Conservation (phyloP, 2,888 invertebrate species). For the Meloe dianella region DNA sequence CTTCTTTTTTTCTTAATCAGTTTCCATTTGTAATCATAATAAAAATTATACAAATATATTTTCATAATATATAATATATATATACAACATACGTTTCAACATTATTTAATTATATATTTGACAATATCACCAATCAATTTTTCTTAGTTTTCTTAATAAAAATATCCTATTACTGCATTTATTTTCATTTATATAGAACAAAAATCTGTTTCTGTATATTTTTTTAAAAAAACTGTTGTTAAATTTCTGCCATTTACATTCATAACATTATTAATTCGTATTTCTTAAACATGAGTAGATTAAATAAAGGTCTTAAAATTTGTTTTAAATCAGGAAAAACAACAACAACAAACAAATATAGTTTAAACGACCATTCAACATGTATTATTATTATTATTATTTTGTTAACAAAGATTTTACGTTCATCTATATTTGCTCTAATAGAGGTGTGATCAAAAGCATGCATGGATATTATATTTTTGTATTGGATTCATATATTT, state of each 20-base stretch:
- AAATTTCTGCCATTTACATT: neutral
- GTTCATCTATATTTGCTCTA: conserved; percentile 35
- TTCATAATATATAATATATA: conserved; percentile 40
- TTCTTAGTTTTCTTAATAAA: conserved; percentile 26
- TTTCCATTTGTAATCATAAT: conserved; percentile 39
- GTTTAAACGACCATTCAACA: conserved; percentile 38
- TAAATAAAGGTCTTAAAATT: conserved; percentile 18
- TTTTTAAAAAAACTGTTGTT: conserved; percentile 21
- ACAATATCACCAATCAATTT: conserved; percentile 48
- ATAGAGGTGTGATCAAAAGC: conserved; percentile 39
- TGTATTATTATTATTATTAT: conserved; percentile 23
- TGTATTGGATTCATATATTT: neutral
- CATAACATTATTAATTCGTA: conserved; percentile 27
- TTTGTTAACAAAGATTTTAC: conserved; percentile 36
- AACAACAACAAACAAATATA: conserved; percentile 39
- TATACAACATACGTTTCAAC: conserved; percentile 46
- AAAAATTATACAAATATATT: conserved; percentile 43
- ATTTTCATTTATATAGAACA: neutral
- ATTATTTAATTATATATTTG: conserved; percentile 41
- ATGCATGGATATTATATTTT: conserved; percentile 34
- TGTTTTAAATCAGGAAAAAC: conserved; percentile 22
- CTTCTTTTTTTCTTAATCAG: neutral
- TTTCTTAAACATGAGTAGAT: conserved; percentile 25
- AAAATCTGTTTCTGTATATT: conserved; percentile 12
- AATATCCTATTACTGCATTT: conserved; percentile 23